phyloP scores from a whole-genome alignment of 1,140 invertebrate species.

The Euwallacea fornicatus region DNA sequence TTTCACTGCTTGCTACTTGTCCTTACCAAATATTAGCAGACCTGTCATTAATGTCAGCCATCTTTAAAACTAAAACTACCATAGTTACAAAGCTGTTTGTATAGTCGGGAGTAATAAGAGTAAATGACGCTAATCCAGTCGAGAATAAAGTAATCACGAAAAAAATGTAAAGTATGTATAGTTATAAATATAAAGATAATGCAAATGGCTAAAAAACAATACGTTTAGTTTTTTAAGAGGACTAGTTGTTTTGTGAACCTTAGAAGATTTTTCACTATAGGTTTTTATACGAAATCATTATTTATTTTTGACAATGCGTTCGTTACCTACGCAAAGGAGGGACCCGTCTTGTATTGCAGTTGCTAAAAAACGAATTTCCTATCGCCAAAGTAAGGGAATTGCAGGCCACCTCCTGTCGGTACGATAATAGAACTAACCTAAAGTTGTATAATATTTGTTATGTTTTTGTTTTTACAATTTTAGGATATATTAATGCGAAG shows the following conservation, averaged over 20 bases:
- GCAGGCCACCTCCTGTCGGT: neutral
- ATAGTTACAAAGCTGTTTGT: too few relatives aligned
- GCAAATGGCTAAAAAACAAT: slow-evolving; percentile 11
- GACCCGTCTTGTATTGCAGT: neutral
- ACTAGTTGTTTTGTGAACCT: slow-evolving; percentile 14
- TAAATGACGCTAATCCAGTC: neutral
- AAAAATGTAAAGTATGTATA: slow-evolving; percentile 22
- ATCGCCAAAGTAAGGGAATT: neutral
- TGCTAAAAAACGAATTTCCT: slow-evolving; percentile 1
- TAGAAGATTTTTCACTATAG: slow-evolving; percentile 17
- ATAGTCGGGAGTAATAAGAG: too few relatives aligned
- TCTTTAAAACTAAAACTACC: too few relatives aligned
- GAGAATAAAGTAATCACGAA: slow-evolving; percentile 1
- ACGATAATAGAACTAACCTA: slow-evolving; percentile 4
- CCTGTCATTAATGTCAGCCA: too few relatives aligned
- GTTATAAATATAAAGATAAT: slow-evolving; percentile 1
- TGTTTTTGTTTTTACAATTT: slow-evolving; percentile 25
- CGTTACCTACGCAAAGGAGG: neutral
- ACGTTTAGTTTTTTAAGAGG: slow-evolving; percentile 21
- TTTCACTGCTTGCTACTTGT: too few relatives aligned
- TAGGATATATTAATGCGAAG: slow-evolving; percentile 1
- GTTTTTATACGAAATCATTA: slow-evolving; percentile 19
- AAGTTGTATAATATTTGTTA: slow-evolving; percentile 27
- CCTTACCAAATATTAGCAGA: too few relatives aligned
- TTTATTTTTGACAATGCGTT: slow-evolving; percentile 1